Base-by-base conservation (phyloP, 1,140 invertebrate species). In the Diploscapter pachys region DNA sequence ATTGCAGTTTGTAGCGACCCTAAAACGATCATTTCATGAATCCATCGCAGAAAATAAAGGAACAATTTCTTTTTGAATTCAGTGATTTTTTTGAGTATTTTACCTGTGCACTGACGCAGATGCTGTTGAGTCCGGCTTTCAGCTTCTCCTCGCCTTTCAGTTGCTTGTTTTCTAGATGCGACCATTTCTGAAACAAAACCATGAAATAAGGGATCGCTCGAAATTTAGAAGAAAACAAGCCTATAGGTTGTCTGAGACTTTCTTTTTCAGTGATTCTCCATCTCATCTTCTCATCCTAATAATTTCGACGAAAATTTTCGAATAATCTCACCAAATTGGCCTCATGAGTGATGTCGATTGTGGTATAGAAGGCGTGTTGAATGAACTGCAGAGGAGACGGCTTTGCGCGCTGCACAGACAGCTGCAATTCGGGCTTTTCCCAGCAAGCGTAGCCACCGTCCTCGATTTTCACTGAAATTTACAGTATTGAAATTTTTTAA, bases 311-410 rank as follows among this genome's bases (percentile, higher is more conserved):
- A 31, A 31, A 31, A 31, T 31, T 0, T 31, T 31, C 1, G 0
- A n/a, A 6, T 4, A 4, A 71, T 64, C 85, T 80, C 59, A 80
- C 82, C 79, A 91, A 88, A 82, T 90, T 84, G 2, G 92, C 91
- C 6, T 89, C 88, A 85, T 95, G 93, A 48, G 91, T 90, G 2
- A 90, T 90, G 74, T 88, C 88, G 78, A 92, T 88, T 64, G 85
- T 89, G 3, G 93, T 86, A 13, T 89, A 88, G 83, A 91, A 93
- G 3, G 93, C 93, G 65, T 87, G 91, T 82, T 94, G 92, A 9
- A 89, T 84, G 81, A 95, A 93, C 2, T 89, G 83, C 2, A 92
- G 89, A n/a, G 91, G 89, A 63, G 88, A 86, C 11, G 91, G 89
- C 72, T 89, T 88, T 66, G 90, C 89, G 11, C 90, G 89, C 5